Base-by-base conservation (phyloP, 1,140 invertebrate genomes). In the Papilio xuthus region DNA sequence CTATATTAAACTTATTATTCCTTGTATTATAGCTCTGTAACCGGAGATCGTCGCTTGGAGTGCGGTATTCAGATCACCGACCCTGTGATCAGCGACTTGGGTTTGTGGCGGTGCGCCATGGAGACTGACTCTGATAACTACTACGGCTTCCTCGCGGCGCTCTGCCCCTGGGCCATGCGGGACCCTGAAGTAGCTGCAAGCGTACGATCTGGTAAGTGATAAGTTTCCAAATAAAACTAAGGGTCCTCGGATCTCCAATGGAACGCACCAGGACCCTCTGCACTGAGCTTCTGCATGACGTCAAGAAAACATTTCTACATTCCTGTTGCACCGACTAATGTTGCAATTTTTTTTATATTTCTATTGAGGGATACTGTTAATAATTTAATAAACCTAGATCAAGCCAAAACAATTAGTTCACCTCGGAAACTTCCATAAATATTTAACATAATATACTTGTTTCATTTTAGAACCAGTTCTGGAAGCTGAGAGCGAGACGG, bases 61-160 rank as follows among this genome's bases (percentile, higher is more conserved):
- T 93, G 91, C 26, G 88, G 83, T 32, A 79, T 93, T 7, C 82
- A 85, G 4, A 86, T 93, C 50, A 88, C 83, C 1, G 80, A 85
- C 20, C 85, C 89, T 0, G 28, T 78, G 2, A 37, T 50, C 12
- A 13, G 26, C 60, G 89, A 92, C 56, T 77, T 90, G n/a, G 90
- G 90, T 7, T 47, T 90, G 6, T 92, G 92, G 92, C 86, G 92
- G 0, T 93, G 92, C 50, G 88, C 80, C 15, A 76, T 93, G 23
- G 83, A 91, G 37, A 90, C 92, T 2, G 84, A 81, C 8, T 28
- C 69, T 0, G 84, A 89, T 3, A 86, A 77, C 8, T 87, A 88
- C 80, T 91, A 86, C 47, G 92, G 88, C 0, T 91, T 91, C 82
- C 78, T 92, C 0, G 76, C 50, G 9, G 89, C 89, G 0, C 37